Evolutionary conservation across 2,888 invertebrate species (phyloP).

Genomic region (Drosophila seclusa): DNA sequence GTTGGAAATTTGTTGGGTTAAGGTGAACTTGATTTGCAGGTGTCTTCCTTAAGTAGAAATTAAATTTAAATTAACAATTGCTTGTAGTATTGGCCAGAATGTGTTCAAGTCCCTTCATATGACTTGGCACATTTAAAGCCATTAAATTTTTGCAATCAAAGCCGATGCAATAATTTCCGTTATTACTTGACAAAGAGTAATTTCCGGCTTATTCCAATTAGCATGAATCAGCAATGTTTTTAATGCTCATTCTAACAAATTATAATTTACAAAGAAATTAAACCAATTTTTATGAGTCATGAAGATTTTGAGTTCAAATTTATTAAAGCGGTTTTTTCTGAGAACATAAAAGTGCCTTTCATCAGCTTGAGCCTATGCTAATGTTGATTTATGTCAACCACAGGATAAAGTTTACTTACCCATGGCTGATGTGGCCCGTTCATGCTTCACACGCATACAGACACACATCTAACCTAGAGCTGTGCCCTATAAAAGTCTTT

Average conservation of each 20-base stretch:
- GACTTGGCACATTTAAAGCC: constrained; percentile 6
- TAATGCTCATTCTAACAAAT: constrained; percentile 32
- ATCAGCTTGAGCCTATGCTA: constrained; percentile 46
- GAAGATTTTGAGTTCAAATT: constrained; percentile 15
- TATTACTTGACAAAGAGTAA: neutral
- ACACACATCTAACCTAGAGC: constrained; percentile 60
- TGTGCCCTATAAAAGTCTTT: constrained; percentile 68
- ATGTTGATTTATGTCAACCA: constrained; percentile 76
- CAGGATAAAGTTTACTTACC: constrained; percentile 70
- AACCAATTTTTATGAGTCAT: constrained; percentile 42
- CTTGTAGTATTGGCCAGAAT: neutral
- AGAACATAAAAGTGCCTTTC: constrained; percentile 33
- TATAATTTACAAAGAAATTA: constrained; percentile 23
- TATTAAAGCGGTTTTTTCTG: neutral
- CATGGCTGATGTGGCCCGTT: constrained; percentile 49
- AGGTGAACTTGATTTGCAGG: constrained; percentile 24
- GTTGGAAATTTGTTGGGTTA: constrained; percentile 11
- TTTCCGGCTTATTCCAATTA: constrained; percentile 39
- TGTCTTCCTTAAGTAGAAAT: neutral
- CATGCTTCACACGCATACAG: constrained; percentile 36
- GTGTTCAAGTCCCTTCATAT: neutral
- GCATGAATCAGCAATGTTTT: constrained; percentile 32
- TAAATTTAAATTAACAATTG: neutral
- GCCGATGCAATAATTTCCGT: neutral
- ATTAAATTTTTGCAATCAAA: constrained; percentile 5